Percentiles rank a stretch among this genome's conserved stretches.
Conservation (phyloP, 2,888 invertebrate genomes). For the Oligia fasciuncula region DNA sequence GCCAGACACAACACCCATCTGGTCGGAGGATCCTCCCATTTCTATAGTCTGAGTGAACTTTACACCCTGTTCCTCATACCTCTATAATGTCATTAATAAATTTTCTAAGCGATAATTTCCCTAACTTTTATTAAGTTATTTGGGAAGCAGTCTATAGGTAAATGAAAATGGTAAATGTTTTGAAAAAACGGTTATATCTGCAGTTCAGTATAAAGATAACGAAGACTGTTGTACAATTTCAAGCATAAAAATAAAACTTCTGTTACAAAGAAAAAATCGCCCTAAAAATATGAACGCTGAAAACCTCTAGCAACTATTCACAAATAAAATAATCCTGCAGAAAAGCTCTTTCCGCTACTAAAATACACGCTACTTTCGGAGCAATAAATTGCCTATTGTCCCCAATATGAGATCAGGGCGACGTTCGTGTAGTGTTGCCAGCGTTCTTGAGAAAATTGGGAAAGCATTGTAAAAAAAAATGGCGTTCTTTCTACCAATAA, state of each 20-base stretch:
- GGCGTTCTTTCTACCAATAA: neutral
- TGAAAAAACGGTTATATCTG: neutral
- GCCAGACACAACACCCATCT: too few relatives aligned
- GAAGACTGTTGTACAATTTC: neutral
- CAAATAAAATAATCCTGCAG: conserved; percentile 62
- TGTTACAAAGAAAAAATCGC: neutral
- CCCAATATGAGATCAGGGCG: conserved; percentile 66
- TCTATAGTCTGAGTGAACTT: too few relatives aligned
- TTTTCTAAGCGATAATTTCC: neutral
- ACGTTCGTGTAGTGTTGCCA: conserved; percentile 42
- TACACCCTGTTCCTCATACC: too few relatives aligned
- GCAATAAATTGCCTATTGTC: conserved; percentile 74
- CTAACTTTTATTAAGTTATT: neutral
- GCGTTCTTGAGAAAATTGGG: conserved; percentile 22
- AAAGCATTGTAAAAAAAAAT: conserved; percentile 10
- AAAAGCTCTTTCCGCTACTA: conserved; percentile 65
- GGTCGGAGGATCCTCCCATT: too few relatives aligned
- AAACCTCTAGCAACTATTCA: conserved; percentile 26
- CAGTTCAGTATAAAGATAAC: neutral
- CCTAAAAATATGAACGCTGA: conserved; percentile 23
- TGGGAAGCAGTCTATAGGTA: neutral
- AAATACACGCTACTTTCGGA: conserved; percentile 68
- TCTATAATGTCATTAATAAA: too few relatives aligned
- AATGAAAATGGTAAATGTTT: neutral
- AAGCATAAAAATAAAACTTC: neutral